Percentiles rank a stretch among this genome's conserved stretches.
phyloP scores from a whole-genome alignment of 2,797 vertebrate species.

The Mormyrops attenuatus region DNA sequence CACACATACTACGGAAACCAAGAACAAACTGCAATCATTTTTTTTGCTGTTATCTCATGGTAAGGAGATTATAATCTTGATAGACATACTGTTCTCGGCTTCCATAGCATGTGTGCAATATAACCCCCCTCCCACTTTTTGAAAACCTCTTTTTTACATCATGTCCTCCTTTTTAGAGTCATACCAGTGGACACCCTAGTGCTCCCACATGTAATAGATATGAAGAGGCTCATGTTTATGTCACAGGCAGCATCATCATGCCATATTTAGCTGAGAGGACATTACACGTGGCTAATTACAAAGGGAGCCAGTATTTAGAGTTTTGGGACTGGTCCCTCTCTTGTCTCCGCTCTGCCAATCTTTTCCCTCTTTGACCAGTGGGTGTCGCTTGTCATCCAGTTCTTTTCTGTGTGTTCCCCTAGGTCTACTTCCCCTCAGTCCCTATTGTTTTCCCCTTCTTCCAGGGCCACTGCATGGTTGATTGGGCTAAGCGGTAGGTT shows the following conservation, averaged over 20 bases:
- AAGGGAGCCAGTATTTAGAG: background rate
- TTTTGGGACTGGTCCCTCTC: background rate
- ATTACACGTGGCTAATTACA: background rate
- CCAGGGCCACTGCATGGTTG: background rate
- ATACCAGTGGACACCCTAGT: background rate
- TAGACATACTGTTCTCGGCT: background rate
- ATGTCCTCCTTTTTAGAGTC: background rate
- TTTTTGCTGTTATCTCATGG: background rate
- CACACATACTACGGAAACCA: background rate
- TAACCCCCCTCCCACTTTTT: background rate
- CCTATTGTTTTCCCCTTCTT: background rate
- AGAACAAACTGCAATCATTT: background rate
- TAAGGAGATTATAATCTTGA: background rate
- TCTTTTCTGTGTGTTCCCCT: background rate
- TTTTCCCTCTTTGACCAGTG: background rate
- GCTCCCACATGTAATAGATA: background rate
- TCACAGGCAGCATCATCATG: background rate
- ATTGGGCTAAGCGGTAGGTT: background rate
- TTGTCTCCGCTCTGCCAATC: background rate
- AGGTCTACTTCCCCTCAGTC: background rate
- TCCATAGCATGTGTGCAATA: background rate
- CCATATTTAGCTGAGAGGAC: background rate
- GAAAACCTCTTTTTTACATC: background rate
- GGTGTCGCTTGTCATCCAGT: background rate
- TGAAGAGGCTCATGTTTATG: background rate